These are phyloP conservation scores for Onychostruthus taczanowskii DNA, from an alignment of 2,113 vertebrate genomes.

Conservation along the genomic window DNA sequence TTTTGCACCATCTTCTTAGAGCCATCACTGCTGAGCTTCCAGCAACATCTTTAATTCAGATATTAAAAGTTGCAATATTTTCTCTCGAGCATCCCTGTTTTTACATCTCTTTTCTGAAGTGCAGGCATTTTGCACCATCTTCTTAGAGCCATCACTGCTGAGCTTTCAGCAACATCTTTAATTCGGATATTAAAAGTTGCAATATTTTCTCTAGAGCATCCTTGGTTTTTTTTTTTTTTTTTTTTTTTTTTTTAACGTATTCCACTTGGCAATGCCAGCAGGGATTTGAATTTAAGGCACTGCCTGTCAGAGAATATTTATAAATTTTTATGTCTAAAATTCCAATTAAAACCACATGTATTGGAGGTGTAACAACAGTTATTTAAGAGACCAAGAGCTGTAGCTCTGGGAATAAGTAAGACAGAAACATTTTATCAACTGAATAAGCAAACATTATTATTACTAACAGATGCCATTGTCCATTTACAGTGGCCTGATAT, in stretches of 20 bases:
- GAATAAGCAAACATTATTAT: constrained; percentile 55
- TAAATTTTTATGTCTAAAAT: not conserved
- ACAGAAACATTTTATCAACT: constrained; percentile 40
- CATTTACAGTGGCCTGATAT: constrained; percentile 29
- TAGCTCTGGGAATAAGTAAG: not conserved
- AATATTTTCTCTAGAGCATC: not conserved
- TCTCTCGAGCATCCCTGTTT: not conserved
- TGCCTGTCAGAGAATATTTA: not conserved
- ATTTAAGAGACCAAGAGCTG: not conserved
- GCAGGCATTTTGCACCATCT: not conserved
- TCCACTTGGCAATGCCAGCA: not conserved
- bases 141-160: not conserved
- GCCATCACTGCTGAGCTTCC: not conserved
- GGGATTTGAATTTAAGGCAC: not conserved
- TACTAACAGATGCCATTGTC: constrained; percentile 25
- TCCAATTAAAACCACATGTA: constrained; percentile 19
- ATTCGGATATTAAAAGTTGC: not conserved
- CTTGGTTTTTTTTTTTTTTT: not conserved
- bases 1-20: not conserved
- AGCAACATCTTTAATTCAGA: not conserved
- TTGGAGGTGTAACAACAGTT: not conserved
- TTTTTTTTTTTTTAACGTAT: not conserved
- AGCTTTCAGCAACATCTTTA: not conserved
- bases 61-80: not conserved
- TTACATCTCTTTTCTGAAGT: not conserved